Percentiles rank a stretch among this genome's conserved stretches.
phyloP scores from a whole-genome alignment of 2,888 invertebrate species.

The Scaptomyza reducta region DNA sequence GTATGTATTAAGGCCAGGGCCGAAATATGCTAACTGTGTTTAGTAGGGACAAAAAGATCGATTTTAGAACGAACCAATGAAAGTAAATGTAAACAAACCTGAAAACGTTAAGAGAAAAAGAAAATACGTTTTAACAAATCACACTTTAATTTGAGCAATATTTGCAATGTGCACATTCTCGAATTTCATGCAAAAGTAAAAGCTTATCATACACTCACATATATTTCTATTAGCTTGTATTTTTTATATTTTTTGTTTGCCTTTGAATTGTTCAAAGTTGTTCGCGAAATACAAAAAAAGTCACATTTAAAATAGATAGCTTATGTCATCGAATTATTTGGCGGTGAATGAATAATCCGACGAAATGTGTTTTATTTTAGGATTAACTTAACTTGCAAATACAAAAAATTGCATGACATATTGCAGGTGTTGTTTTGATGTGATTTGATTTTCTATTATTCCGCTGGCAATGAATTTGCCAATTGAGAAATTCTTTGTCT shows the following conservation, averaged over 20 bases:
- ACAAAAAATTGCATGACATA: constrained; percentile 37
- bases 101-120: neutral
- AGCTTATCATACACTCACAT: neutral
- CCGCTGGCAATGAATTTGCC: constrained; percentile 36
- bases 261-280: constrained; percentile 3
- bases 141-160: neutral
- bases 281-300: constrained; percentile 46
- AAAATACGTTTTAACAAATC: neutral
- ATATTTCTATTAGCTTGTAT: neutral
- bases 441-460: constrained; percentile 22
- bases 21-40: constrained; percentile 25
- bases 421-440: constrained; percentile 53
- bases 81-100: neutral
- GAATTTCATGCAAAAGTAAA: neutral
- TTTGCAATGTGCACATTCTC: neutral
- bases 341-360: constrained; percentile 36
- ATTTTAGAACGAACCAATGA: neutral
- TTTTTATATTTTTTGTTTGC: constrained; percentile 1
- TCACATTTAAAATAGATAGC: constrained; percentile 54
- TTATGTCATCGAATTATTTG: constrained; percentile 62
- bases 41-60: neutral
- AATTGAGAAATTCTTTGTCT: constrained; percentile 31
- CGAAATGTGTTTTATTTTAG: constrained; percentile 40
- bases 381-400: constrained; percentile 55
- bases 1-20: constrained; percentile 58